Evolutionary conservation across 2,888 invertebrate genomes (phyloP).

Genomic region (Drosophila acutilabella): DNA sequence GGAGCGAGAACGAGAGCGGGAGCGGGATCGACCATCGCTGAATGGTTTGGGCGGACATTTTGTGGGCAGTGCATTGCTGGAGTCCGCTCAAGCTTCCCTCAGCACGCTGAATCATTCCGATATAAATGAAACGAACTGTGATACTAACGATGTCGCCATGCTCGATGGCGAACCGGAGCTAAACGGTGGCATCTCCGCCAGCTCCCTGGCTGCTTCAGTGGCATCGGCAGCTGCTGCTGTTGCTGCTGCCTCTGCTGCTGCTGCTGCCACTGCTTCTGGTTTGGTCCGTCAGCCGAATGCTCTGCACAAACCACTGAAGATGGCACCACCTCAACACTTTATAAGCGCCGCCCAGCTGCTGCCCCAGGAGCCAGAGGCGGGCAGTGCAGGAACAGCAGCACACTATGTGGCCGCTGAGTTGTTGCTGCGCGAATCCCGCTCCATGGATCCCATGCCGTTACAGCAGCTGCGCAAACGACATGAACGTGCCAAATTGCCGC

Average conservation of each 20-base stretch:
- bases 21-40: constrained; percentile 85
- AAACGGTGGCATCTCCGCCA: constrained; percentile 42
- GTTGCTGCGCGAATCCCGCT: constrained; percentile 87
- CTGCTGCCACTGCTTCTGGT: constrained; percentile 41
- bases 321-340: constrained; percentile 85
- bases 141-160: constrained; percentile 73
- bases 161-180: constrained; percentile 63
- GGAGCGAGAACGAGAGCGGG: constrained; percentile 78
- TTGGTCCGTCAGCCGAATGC: constrained; percentile 72
- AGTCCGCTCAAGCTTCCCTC: constrained; percentile 79
- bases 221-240: constrained; percentile 28
- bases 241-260: constrained; percentile 19
- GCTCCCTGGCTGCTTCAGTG: background rate
- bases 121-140: constrained; percentile 84
- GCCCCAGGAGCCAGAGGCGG: constrained; percentile 11
- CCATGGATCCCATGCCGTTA: constrained; percentile 88
- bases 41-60: constrained; percentile 84
- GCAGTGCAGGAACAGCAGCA: constrained; percentile 25
- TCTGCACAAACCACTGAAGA: constrained; percentile 83
- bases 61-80: constrained; percentile 71
- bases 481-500: constrained; percentile 76
- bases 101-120: constrained; percentile 85
- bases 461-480: constrained; percentile 78
- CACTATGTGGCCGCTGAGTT: constrained; percentile 53
- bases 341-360: constrained; percentile 84